Base-by-base conservation (phyloP, 2,113 vertebrate genomes). In the Capreolus pygargus region DNA sequence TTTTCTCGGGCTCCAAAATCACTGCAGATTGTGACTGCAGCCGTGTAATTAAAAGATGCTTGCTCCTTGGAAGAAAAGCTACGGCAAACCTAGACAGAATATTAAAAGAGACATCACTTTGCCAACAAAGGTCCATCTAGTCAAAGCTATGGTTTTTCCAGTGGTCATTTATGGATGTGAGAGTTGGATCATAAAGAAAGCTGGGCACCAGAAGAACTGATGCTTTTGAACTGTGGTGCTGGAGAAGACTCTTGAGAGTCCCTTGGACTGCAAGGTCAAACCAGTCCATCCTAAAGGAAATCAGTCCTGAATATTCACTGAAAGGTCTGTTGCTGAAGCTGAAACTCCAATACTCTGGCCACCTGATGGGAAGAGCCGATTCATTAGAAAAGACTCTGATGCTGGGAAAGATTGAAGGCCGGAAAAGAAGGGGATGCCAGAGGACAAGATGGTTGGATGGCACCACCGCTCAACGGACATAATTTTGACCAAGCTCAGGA, bases 281-380 rank as follows among this genome's bases (percentile, higher is more conserved):
- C 6, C 60, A 64, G 30, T 33, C 60, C 30, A 64, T 64, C 30
- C 30, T 64, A 64, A 64, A 33, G 30, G 64, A 70, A 19, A 21
- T 70, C n/a, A 36, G 17, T 36, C 17, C n/a, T 70, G 17, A 6
- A 36, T 36, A 5, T 36, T 36, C 64, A 67, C 19, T 67, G 64
- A 8, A 36, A 67, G 64, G 17, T 10, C 17, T 67, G 4, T 19
- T 67, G 33, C 5, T 67, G 33, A 67, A 67, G 33, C 64, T 36
- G 64, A n/a, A 67, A 36, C 33, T 19, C n/a, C 64, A 12, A 21
- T 36, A 36, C n/a, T 70, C 36, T 70, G n/a, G 17, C 64, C 17
- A 70, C 17, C n/a, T 36, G n/a, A 36, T 36, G 9, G 0, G 0
- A 21, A 70, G n/a, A 70, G n/a, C n/a, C 10, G 4, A 36, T 21